Conservation (phyloP, 2,888 invertebrate species). For the Taenaris catops region DNA sequence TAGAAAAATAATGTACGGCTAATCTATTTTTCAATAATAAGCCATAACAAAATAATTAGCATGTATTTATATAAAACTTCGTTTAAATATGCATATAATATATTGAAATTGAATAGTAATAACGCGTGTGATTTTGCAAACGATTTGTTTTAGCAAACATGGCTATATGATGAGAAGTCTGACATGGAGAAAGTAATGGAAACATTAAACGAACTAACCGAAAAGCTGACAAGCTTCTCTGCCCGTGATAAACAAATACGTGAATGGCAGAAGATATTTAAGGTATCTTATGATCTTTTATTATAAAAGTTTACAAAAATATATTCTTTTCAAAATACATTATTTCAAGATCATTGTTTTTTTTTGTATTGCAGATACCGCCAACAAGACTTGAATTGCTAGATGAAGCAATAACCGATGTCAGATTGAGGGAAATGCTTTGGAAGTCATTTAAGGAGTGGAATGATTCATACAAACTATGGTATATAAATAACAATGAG, state of each 20-base stretch:
- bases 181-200: slow-evolving; percentile 83
- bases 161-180: slow-evolving; percentile 86
- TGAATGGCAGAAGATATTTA: slow-evolving; percentile 91
- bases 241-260: slow-evolving; percentile 87
- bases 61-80: too few species aligned
- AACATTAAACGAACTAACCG: slow-evolving; percentile 82
- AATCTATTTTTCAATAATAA: too few species aligned
- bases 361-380: slow-evolving; percentile 88
- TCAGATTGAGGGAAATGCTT: slow-evolving; percentile 87
- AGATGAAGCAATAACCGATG: slow-evolving; percentile 88
- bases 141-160: slow-evolving; percentile 82
- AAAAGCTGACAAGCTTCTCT: slow-evolving; percentile 82
- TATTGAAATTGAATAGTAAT: too few species aligned
- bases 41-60: too few species aligned
- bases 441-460: slow-evolving; percentile 90
- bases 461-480: slow-evolving; percentile 76
- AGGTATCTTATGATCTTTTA: too few species aligned
- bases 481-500: slow-evolving; percentile 10
- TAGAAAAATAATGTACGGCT: too few species aligned
- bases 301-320: too few species aligned
- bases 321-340: too few species aligned
- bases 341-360: too few species aligned
- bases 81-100: too few species aligned
- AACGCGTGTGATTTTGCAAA: too few species aligned
- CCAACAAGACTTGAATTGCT: slow-evolving; percentile 90